A percentile compares a stretch with the other conserved stretches of the same genome.
These are phyloP conservation scores for Andrena bucephala DNA, from an alignment of 2,888 invertebrate species.

Conservation along the genomic window DNA sequence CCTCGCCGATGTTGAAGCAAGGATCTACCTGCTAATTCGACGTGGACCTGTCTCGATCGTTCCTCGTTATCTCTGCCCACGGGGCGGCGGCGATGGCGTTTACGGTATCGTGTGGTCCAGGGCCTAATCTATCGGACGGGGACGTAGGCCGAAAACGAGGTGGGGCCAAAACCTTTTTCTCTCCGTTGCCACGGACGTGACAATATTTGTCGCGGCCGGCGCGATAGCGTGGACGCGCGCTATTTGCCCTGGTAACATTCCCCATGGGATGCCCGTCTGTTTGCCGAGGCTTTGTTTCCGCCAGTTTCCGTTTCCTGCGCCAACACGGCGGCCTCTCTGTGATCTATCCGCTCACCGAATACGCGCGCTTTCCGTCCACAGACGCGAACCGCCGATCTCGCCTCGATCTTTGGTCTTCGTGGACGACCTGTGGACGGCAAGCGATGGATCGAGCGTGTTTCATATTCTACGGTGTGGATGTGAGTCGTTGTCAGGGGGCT, in stretches of 20 bases:
- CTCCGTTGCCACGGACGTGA: slow-evolving; percentile 66
- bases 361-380: slow-evolving; percentile 53
- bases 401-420: background rate
- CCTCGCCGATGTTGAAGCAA: slow-evolving; percentile 48
- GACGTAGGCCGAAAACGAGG: slow-evolving; percentile 58
- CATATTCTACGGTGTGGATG: background rate
- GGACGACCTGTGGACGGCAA: background rate
- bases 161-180: slow-evolving; percentile 47
- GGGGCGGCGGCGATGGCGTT: slow-evolving; percentile 55
- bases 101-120: slow-evolving; percentile 59
- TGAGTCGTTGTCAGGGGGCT: background rate
- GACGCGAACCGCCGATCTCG: background rate
- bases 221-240: slow-evolving; percentile 71
- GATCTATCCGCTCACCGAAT: slow-evolving; percentile 76
- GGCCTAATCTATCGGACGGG: slow-evolving; percentile 70
- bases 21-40: slow-evolving; percentile 78
- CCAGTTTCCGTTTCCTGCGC: slow-evolving; percentile 84
- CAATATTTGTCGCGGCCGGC: slow-evolving; percentile 79
- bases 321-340: slow-evolving; percentile 83
- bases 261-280: slow-evolving; percentile 76
- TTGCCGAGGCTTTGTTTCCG: slow-evolving; percentile 84
- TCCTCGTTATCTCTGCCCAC: slow-evolving; percentile 72
- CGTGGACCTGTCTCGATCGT: slow-evolving; percentile 70
- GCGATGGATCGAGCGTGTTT: background rate
- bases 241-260: slow-evolving; percentile 82